Base-by-base conservation (phyloP, 2,888 invertebrate genomes). In the Epinotia demarniana region DNA sequence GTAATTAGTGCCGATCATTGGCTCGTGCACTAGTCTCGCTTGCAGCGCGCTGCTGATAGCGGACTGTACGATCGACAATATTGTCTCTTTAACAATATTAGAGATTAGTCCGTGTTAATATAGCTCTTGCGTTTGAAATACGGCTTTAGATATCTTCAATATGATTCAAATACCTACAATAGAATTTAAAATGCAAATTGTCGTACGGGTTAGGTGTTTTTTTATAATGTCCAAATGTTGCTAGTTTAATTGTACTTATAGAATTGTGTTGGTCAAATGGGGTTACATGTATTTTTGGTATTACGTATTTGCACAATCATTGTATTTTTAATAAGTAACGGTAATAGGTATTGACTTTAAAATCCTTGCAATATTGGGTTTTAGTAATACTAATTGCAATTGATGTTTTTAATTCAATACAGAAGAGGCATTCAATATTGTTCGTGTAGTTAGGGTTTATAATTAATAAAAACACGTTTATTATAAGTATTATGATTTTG, bases 91-190 rank as follows among this genome's bases (percentile, higher is more conserved):
- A n/a, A 11, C 64, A 49, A 66, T 66, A 66, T 49, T 53, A 66
- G 49, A 46, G n/a, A 66, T 66, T 66, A 66, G 64, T n/a, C 11
- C 23, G 64, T 23, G 64, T 49, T 27, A 49, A 64, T 27, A 49
- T 3, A 12, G 18, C 49, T 27, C 27, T 53, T 49, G 16, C 16
- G 19, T 53, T 9, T 23, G n/a, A 18, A 27, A 49, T 23, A 27
- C 16, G 18, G 8, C 39, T n/a, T n/a, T n/a, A 18, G 43, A 46
- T 43, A 46, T 23, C 5, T 23, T 12, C 13, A 60, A 27, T 33
- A 27, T 33, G 23, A 6, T 16, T 1, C 33, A 33, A 33, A 1
- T 1, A 33, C 33, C 33, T 33, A 33, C 33, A 33, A 6, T 33
- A 33, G 33, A 33, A 33, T 33, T 33, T 33, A 33, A 33, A 33